Conservation (phyloP, 2,113 vertebrate species). For the Cranoglanis bouderius region DNA sequence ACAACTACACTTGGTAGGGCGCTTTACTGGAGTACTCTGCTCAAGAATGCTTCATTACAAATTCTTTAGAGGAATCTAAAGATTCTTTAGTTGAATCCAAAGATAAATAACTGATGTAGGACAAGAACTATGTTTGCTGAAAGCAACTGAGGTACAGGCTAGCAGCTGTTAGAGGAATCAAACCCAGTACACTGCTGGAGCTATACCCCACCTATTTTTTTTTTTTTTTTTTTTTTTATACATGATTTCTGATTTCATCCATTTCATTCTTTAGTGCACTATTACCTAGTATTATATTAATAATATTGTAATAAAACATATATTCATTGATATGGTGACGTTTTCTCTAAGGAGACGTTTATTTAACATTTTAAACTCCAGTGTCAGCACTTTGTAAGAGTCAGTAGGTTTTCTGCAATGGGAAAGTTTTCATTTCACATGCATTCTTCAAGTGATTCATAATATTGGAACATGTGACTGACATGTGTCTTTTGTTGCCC, state of each 20-base stretch:
- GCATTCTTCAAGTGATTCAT: no score
- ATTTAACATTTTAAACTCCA: no score
- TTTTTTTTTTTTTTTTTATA: not conserved
- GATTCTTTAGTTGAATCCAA: not conserved
- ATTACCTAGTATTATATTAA: no score
- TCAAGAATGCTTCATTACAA: not conserved
- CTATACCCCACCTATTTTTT: no score
- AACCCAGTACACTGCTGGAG: not conserved
- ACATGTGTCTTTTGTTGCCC: no score
- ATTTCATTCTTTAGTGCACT: not conserved
- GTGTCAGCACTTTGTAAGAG: no score
- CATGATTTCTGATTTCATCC: not conserved
- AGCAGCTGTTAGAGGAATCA: not conserved
- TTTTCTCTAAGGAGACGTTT: no score
- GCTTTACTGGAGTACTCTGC: not conserved
- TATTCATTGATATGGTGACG: no score
- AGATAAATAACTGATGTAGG: not conserved
- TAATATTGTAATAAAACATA: no score
- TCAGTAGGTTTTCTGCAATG: no score
- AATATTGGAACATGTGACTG: no score
- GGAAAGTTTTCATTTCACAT: no score
- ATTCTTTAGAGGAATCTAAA: not conserved
- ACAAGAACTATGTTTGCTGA: not conserved
- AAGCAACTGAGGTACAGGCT: not conserved
- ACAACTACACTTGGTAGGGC: not conserved